Evolutionary conservation across 1,140 invertebrate species (phyloP), one percentile per base, ranked within the genome.

Genomic region (Drosophila dunni): DNA sequence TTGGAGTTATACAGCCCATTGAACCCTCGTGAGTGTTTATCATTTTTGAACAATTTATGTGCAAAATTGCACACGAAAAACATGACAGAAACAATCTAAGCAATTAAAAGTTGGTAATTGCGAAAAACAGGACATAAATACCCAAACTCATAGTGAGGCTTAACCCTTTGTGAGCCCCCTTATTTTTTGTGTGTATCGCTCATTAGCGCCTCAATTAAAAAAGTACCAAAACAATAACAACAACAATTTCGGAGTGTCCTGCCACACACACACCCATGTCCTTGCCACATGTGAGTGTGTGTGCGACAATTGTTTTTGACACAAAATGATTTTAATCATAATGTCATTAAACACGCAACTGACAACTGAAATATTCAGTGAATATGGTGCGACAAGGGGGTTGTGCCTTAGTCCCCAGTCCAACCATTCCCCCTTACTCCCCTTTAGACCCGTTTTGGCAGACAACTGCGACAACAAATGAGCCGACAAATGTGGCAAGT

Each of bases 281-380:
- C 54, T 20, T 34, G 29, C 62, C 17, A 38, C 36, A 13, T 54
- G 40, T 20, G 45, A 51, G 53, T 36, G 60, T 69, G 78, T 63
- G 64, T 86, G 82, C 58, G 76, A 83, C 83, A 86, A 86, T 86
- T 86, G 83, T 79, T 82, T 86, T 86, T 86, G 82, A 86, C 83
- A 86, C 83, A 88, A 89, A 88, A 83, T 83, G 83, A 86, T 86
- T 86, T 86, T 86, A 86, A 86, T 86, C 82, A 86, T 86, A 86
- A 88, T 86, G 83, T 88, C 84, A 89, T 88, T 83, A 88, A 83
- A 88, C 83, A 86, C 83, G 83, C 79, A 83, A 83, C 72, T 75
- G 72, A 68, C 70, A 67, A 45, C 72, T 63, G 58, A 71, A 70
- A 71, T 75, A 70, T 63, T 75, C 72, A 75, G 60, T 75, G 72